Evolutionary conservation across 2,113 vertebrate species (phyloP), one percentile per base, ranked within the genome.

Genomic region (Vanacampus margaritifer): DNA sequence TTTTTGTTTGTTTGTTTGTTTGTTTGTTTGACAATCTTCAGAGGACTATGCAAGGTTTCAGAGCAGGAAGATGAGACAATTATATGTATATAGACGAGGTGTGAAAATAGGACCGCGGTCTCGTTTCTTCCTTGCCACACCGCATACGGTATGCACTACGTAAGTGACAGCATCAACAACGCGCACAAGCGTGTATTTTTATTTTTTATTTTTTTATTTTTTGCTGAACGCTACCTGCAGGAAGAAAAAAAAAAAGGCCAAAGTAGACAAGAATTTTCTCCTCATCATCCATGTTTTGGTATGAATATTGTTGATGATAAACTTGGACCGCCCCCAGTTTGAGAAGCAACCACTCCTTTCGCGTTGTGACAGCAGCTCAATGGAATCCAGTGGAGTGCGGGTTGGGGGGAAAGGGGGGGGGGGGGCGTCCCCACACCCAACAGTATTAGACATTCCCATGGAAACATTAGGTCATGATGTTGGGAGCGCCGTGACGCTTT

Each of bases 391-490:
- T n/a, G n/a, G n/a, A n/a, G n/a, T 46, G 37, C 3, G 53, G 5
- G 53, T 10, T 3, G 13, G 53, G 6, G 56, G 32, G 24, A 14
- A 26, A 1, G 8, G 36, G 37, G 12, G 1, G 28, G 17, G 26
- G 21, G 45, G 26, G 62, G 19, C 17, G 28, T 48, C 63, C 28
- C 21, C 8, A 62, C 60, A 62, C 45, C 64, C 63, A 37, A 65
- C 45, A 36, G 64, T 51, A 65, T 65, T 65, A 65, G 64, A 53
- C 28, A 37, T 36, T 50, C 48, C 48, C 46, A 53, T 64, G 74
- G 79, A 85, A 88, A 88, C 76, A 88, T 87, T 90, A 91, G 90
- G 90, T 91, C 90, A 91, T 86, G 67, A 81, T 86, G 54, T 85
- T 87, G 39, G 65, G 79, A 72, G 69, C 83, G 74, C 70, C 53